Conservation (phyloP, 1,140 invertebrate species). For the Drosophila hydei region DNA sequence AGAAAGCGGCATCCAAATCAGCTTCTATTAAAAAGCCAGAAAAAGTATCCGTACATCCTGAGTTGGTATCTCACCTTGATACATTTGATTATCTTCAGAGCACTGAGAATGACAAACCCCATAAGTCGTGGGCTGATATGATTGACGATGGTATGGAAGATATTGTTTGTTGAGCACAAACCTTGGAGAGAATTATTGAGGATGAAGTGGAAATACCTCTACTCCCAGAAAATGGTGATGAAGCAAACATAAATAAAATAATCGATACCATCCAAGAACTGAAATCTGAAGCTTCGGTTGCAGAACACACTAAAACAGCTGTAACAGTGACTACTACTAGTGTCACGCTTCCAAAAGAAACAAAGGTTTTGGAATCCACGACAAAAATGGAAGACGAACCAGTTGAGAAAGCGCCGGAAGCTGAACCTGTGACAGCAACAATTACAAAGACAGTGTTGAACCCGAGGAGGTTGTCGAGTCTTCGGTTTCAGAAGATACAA, state of each 20-base stretch:
- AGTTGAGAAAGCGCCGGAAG: too few relatives aligned
- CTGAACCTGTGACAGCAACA: neutral
- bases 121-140: conserved; percentile 74
- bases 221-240: conserved; percentile 57
- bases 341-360: conserved; percentile 1
- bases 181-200: conserved; percentile 78
- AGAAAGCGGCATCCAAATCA: conserved; percentile 31
- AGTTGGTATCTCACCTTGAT: conserved; percentile 8
- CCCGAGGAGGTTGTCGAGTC: conserved; percentile 7
- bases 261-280: conserved; percentile 65
- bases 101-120: conserved; percentile 24
- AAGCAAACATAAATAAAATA: conserved; percentile 62
- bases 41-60: neutral
- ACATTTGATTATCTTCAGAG: conserved; percentile 15
- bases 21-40: conserved; percentile 8
- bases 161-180: conserved; percentile 55
- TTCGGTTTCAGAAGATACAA: neutral
- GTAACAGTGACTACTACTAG: conserved; percentile 17
- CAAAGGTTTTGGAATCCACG: neutral
- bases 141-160: conserved; percentile 65
- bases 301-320: conserved; percentile 34
- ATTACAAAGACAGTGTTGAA: neutral
- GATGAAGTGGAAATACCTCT: conserved; percentile 73
- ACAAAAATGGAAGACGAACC: neutral
- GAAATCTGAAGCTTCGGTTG: conserved; percentile 26